These are phyloP conservation scores for Plumapathes pennacea DNA, from an alignment of 92 coral and sea anemone genomes.

Conservation along the genomic window DNA sequence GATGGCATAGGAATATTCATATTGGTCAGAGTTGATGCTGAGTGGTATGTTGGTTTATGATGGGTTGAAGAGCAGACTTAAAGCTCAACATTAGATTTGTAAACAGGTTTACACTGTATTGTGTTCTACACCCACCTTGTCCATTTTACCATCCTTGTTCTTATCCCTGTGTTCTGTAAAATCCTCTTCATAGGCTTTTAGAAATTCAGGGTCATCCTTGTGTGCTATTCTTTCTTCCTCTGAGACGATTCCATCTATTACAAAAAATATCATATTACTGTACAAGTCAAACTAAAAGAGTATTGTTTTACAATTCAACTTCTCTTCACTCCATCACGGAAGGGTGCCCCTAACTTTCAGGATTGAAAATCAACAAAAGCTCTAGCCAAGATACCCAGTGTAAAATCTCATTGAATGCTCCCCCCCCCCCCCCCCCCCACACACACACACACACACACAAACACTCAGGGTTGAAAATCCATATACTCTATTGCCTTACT, in stretches of 20 bases:
- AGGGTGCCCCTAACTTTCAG: too few species aligned
- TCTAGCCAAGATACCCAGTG: too few species aligned
- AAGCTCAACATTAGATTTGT: too few species aligned
- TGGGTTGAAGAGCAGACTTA: not conserved
- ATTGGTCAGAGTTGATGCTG: not conserved
- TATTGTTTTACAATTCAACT: too few species aligned
- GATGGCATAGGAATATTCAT: too few species aligned
- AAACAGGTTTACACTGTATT: too few species aligned
- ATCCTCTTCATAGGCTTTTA: conserved; percentile 21
- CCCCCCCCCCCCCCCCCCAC: conserved; percentile 2
- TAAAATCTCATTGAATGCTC: not conserved
- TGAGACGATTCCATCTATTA: not conserved
- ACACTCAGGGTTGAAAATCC: not conserved
- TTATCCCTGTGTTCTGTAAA: conserved; percentile 53
- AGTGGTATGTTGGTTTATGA: not conserved
- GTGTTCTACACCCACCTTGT: conserved; percentile 33
- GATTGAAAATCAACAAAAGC: too few species aligned
- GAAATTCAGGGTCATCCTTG: conserved; percentile 11
- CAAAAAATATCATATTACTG: not conserved
- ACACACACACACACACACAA: not conserved
- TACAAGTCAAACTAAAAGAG: too few species aligned
- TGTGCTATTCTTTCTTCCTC: conserved; percentile 10
- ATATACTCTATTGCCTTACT: conserved; percentile 27
- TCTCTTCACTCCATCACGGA: too few species aligned
- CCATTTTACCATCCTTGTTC: conserved; percentile 69